phyloP scores from a whole-genome alignment of 2,113 vertebrate species.

The Hylia prasina region DNA sequence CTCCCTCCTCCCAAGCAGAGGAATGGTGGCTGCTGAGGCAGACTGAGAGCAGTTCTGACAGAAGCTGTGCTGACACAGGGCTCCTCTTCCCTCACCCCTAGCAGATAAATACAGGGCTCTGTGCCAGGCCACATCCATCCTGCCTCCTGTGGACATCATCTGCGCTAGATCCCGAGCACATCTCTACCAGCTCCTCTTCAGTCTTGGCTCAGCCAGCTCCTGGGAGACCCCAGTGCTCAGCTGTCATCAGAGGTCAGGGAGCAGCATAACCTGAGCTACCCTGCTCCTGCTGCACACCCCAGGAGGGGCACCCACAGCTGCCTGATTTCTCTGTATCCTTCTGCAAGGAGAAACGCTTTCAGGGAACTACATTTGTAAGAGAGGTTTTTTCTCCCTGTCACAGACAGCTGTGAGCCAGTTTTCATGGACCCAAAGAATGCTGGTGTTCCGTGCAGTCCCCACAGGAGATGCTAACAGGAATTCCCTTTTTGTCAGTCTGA shows the following conservation, averaged over 20 bases:
- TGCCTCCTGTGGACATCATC: no score
- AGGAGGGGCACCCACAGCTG: not conserved
- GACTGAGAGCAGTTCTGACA: not conserved
- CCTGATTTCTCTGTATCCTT: not conserved
- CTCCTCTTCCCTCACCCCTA: not conserved
- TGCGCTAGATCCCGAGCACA: accelerated
- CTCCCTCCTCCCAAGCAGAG: not conserved
- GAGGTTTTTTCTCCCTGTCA: not conserved
- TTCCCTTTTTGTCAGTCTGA: not conserved
- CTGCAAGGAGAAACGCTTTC: not conserved
- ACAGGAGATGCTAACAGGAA: not conserved
- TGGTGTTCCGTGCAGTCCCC: not conserved
- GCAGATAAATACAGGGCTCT: not conserved
- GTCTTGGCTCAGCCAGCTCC: not conserved
- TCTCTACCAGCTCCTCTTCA: not conserved
- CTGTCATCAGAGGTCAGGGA: accelerated
- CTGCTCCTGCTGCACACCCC: not conserved
- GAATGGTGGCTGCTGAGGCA: not conserved
- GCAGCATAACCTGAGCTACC: not conserved
- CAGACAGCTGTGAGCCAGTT: not conserved
- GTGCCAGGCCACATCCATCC: not conserved
- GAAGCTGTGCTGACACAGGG: not conserved
- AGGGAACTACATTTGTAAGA: accelerated
- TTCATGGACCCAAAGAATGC: not conserved
- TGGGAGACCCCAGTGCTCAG: not conserved